Evolutionary conservation across 2,888 invertebrate species (phyloP), one percentile per base, ranked within the genome.

Genomic region (Phanerotoma sp.): DNA sequence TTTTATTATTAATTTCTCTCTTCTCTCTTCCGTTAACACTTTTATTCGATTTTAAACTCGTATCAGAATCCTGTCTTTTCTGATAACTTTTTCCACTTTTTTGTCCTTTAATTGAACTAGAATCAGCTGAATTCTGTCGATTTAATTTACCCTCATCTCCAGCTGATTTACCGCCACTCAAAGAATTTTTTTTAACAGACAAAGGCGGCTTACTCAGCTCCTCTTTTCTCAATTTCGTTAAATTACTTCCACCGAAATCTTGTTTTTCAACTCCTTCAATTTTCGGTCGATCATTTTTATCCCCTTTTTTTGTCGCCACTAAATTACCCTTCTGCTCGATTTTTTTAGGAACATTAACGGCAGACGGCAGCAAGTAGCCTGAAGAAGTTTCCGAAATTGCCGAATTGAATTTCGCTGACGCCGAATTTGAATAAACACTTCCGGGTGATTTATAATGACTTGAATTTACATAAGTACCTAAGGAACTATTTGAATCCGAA

Each of bases 281-380:
- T n/a, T n/a, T n/a, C n/a, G n/a, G n/a, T n/a, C 58, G 4, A 57
- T 25, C 1, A 47, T 9, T 7, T 49, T 47, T 3, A n/a, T n/a
- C n/a, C n/a, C n/a, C n/a, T 59, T 22, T 47, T 22, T 37, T 35
- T 28, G 51, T 46, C n/a, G 7, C 6, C 15, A 11, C 21, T 10
- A n/a, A 13, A 13, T 35, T 35, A 48, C 41, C 56, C 4, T 77
- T 69, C 44, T 76, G 71, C n/a, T 47, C 47, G 9, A 15, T 16
- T 5, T 72, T 74, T 18, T 54, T 53, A 4, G 88, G 89, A 30
- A 86, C 82, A 67, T 88, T 89, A 0, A 88, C 81, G 0, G 86
- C 84, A 7, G 88, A 85, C 0, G 91, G 87, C 62, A 86, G 84
- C 51, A 90, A 81, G 70, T 90, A 90, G 0, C 87, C 87, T 57